Evolutionary conservation across 2,888 invertebrate genomes (phyloP), one percentile per base, ranked within the genome.

Genomic region (Lithophane ornitopus): DNA sequence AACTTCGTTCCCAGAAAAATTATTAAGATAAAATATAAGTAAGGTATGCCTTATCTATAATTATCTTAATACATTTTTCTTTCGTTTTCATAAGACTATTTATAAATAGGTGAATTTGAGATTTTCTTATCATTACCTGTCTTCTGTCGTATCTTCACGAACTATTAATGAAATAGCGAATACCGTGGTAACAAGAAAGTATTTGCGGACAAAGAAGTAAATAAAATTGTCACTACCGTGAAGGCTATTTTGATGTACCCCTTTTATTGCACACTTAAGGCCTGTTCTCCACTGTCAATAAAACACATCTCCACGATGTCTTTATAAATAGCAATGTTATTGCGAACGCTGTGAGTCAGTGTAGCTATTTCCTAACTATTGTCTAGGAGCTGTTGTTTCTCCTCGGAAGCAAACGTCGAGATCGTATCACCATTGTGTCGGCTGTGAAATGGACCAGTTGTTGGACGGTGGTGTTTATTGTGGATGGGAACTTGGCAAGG

Each of bases 341-440:
- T 67, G 70, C 46, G 44, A 82, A n/a, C 19, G 22, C 44, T 41
- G 39, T 84, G 82, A 86, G 59, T 78, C 84, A 81, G 74, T 73
- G 58, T 62, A 54, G 66, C 81, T 87, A 85, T 87, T 85, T 85
- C 88, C 72, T 70, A 70, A 74, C 78, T 70, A 89, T 91, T 90
- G 91, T 92, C 82, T 83, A 74, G 26, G 62, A 16, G 70, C 82
- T 85, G 88, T 90, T 89, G 89, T 90, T 90, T 70, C 85, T 74
- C 69, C 73, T 90, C 90, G 91, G 90, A 92, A 90, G 90, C 90
- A 90, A 78, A 85, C 88, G 89, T 88, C 89, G 74, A 87, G 90
- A 92, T 92, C 66, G 78, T 82, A 92, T 93, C 91, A 76, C 70
- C 49, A 76, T 81, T 81, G 85, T 85, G 61, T 66, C 46, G 34